These are phyloP conservation scores for Holacanthella duospinosa DNA, from an alignment of 2,888 invertebrate genomes.

Conservation along the genomic window DNA sequence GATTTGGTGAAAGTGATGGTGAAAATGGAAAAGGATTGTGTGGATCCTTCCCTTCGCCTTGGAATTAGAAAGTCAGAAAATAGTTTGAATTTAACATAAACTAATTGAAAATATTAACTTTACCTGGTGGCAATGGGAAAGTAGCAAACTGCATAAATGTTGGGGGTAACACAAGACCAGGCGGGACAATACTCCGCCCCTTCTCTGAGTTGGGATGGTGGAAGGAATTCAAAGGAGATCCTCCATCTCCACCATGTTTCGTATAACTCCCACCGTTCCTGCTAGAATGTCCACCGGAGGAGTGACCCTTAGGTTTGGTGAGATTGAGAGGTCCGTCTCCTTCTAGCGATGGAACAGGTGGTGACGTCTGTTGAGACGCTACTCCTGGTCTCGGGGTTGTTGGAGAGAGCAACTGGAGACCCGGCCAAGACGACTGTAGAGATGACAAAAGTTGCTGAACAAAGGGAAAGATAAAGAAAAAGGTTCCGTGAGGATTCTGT, in stretches of 20 bases:
- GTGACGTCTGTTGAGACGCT: constrained; percentile 19
- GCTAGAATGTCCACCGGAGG: constrained; percentile 17
- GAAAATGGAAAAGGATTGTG: constrained; percentile 39
- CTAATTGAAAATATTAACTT: too few relatives aligned
- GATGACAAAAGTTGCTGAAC: constrained; percentile 47
- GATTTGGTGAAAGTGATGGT: constrained; percentile 41
- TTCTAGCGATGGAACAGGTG: constrained; percentile 45
- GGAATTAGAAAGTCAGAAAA: constrained; percentile 2
- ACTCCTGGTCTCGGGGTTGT: constrained; percentile 30
- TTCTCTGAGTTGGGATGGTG: constrained; percentile 24
- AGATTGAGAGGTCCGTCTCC: constrained; percentile 79
- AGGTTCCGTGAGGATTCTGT: constrained; percentile 5
- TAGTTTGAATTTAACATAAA: neutral
- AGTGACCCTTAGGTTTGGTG: constrained; percentile 62
- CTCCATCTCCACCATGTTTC: constrained; percentile 38
- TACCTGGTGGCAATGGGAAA: constrained; percentile 47
- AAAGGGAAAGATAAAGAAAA: constrained; percentile 9
- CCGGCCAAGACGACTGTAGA: constrained; percentile 42
- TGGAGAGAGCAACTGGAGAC: constrained; percentile 29
- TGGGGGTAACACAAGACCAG: constrained; percentile 51
- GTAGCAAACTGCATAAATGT: constrained; percentile 54
- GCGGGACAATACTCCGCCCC: constrained; percentile 41
- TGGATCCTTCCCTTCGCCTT: constrained; percentile 17
- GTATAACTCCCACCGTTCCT: constrained; percentile 19
- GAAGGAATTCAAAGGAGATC: constrained; percentile 32